Base-by-base conservation (phyloP, 2,113 vertebrate genomes). In the Galeopterus variegatus region DNA sequence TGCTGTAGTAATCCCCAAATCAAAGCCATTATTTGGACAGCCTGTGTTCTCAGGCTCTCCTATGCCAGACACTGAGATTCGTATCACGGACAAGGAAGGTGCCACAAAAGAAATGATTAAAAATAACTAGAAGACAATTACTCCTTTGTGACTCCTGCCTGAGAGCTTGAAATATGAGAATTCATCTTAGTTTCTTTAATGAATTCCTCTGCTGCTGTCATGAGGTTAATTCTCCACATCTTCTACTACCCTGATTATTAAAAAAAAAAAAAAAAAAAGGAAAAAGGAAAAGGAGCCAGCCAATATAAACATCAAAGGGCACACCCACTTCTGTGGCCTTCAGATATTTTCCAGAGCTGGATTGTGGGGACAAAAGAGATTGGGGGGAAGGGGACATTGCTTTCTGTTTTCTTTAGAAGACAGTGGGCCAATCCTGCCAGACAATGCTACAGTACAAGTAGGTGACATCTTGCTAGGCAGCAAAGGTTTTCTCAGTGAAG, bases 171-270 rank as follows among this genome's bases (percentile, higher is more conserved):
- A 98, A 99, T 94, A 93, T 94, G 97, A 98, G 97, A 97, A 97
- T 87, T 94, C 89, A 98, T 96, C 98, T 98, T 91, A 77, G 93
- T 97, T 45, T 12, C 97, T 97, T 96, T 98, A 98, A 98, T 97
- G 81, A 98, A 98, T 98, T 98, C 98, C 97, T 98, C 96, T 92
- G 91, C 80, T 98, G 95, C 97, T 97, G 96, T 97, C 97, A 98
- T 97, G 97, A 97, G 92, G 97, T 69, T 98, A 98, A 98, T 98
- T 98, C 94, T 94, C 97, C 81, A 97, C 94, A 97, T 97, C 98
- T 98, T 97, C 96, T 98, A 97, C 95, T 93, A 94, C 92, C 96
- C 92, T 94, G 96, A 97, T 98, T 97, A 98, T 94, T 97, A 88
- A 96, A 97, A 97, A 96, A 93, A n/a, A n/a, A n/a, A n/a, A n/a